Percentiles rank a stretch among this genome's conserved stretches.
Conservation (phyloP, 2,113 vertebrate genomes). For the Tichodroma muraria region DNA sequence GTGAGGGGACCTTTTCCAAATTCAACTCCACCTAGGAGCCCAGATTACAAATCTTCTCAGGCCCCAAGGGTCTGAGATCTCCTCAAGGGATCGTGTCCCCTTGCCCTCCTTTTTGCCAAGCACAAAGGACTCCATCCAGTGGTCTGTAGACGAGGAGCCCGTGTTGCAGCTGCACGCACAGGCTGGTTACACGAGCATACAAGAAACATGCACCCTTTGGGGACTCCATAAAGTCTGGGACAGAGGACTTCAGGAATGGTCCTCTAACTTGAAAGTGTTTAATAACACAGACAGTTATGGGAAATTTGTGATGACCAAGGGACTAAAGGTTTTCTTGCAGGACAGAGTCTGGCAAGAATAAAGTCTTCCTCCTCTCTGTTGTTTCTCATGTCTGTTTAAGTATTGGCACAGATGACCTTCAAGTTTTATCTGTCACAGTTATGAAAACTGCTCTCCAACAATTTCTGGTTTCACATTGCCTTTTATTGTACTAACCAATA, state of each 20-base stretch:
- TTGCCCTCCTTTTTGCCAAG: neutral
- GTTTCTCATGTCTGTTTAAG: neutral
- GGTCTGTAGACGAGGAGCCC: neutral
- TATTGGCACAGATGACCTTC: neutral
- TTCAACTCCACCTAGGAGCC: neutral
- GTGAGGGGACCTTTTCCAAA: neutral
- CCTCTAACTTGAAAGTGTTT: neutral
- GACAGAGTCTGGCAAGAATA: neutral
- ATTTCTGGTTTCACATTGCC: neutral
- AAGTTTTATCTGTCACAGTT: neutral
- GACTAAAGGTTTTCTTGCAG: neutral
- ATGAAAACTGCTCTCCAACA: neutral
- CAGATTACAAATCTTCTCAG: neutral
- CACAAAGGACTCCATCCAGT: neutral
- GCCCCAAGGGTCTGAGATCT: neutral
- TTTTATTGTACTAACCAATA: neutral
- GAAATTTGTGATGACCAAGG: neutral
- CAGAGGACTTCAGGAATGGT: neutral
- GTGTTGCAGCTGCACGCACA: neutral
- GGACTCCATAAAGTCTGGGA: neutral
- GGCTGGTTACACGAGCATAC: neutral
- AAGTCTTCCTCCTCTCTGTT: neutral
- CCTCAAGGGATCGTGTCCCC: neutral
- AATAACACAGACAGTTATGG: neutral
- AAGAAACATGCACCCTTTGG: neutral